These are phyloP conservation scores for Xestia ashworthii DNA, from an alignment of 2,888 invertebrate species.

Conservation along the genomic window DNA sequence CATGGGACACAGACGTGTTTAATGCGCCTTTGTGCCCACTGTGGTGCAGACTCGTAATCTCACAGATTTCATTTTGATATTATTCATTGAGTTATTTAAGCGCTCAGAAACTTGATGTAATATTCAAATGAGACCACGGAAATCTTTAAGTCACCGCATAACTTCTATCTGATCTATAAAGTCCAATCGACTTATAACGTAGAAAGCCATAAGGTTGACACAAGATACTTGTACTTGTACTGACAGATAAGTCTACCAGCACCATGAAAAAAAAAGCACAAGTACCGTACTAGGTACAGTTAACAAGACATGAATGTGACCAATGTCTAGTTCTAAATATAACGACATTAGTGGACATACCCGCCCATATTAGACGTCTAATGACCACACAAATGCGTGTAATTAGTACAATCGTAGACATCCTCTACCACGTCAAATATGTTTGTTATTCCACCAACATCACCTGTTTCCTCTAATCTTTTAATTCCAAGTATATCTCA, in stretches of 20 bases:
- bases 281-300: constrained; percentile 3
- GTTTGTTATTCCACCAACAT: constrained; percentile 55
- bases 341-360: constrained; percentile 50
- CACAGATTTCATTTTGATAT: constrained; percentile 69
- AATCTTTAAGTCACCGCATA: constrained; percentile 31
- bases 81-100: constrained; percentile 62
- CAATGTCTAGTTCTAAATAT: constrained; percentile 48
- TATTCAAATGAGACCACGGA: constrained; percentile 61
- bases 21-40: constrained; percentile 81
- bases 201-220: background rate
- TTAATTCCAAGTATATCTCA: constrained; percentile 65
- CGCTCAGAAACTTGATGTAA: constrained; percentile 49
- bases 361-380: constrained; percentile 53
- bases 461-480: constrained; percentile 73
- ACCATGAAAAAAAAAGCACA: constrained; percentile 20
- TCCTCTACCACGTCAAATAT: constrained; percentile 51
- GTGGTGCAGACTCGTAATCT: constrained; percentile 69
- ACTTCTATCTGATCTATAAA: constrained; percentile 29
- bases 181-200: constrained; percentile 4
- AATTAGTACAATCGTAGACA: constrained; percentile 59
- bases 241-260: background rate
- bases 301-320: constrained; percentile 12
- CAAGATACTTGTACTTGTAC: background rate
- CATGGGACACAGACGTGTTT: constrained; percentile 77
- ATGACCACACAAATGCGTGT: constrained; percentile 51